A percentile compares a stretch with the other conserved stretches of the same genome.
Evolutionary conservation across 1,140 invertebrate species (phyloP).

Genomic region (Pentalonia nigronervosa): DNA sequence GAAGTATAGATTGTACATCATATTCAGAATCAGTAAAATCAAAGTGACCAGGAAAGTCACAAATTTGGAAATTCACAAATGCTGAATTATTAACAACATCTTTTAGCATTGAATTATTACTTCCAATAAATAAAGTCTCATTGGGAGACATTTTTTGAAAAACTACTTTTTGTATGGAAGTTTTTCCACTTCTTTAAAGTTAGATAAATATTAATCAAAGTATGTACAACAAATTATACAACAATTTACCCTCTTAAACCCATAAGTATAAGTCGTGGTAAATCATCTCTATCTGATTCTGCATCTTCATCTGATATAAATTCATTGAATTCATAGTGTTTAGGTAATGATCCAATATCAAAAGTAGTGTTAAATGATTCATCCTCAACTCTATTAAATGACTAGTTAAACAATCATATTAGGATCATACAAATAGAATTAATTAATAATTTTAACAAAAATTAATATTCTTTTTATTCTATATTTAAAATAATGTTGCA

Average conservation of each 20-base stretch:
- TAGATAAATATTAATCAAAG: neutral
- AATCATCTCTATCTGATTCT: slow-evolving; percentile 68
- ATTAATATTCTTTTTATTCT: neutral
- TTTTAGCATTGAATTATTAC: slow-evolving; percentile 98
- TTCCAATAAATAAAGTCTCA: slow-evolving; percentile 98
- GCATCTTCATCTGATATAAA: slow-evolving; percentile 80
- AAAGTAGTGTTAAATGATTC: slow-evolving; percentile 69
- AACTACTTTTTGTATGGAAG: slow-evolving; percentile 99
- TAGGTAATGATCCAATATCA: slow-evolving; percentile 85
- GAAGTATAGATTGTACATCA: slow-evolving; percentile 94
- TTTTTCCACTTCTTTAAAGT: slow-evolving; percentile 91
- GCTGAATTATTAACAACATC: slow-evolving; percentile 97
- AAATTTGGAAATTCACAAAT: slow-evolving; percentile 99
- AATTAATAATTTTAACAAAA: neutral
- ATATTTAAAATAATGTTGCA: neutral
- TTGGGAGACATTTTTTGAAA: slow-evolving; percentile 99
- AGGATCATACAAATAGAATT: neutral
- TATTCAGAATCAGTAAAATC: slow-evolving; percentile 97
- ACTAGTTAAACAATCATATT: neutral
- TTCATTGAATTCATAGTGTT: slow-evolving; percentile 89
- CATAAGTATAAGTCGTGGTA: slow-evolving; percentile 94
- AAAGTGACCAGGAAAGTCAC: slow-evolving; percentile 99
- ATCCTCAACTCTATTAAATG: slow-evolving; percentile 64
- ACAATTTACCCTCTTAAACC: slow-evolving; percentile 81
- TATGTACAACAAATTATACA: neutral